Evolutionary conservation across 2,113 vertebrate genomes (phyloP).

Genomic region (Paralichthys olivaceus): DNA sequence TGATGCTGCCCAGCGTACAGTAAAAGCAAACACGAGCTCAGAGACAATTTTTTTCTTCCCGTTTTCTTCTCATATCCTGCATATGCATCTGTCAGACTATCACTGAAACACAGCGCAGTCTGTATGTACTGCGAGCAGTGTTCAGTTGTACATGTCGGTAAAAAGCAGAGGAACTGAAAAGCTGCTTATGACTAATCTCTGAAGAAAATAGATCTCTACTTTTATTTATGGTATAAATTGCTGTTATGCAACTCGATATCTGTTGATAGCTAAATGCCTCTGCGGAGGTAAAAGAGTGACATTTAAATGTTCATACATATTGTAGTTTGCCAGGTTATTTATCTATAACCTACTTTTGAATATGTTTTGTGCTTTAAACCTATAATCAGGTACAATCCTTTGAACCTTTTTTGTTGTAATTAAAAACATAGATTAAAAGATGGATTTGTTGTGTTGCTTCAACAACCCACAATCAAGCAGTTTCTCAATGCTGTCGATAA

Average conservation of each 20-base stretch:
- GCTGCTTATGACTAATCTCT: not conserved
- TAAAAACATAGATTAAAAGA: no score
- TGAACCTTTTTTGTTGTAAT: no score
- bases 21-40: constrained; percentile 28
- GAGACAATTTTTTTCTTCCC: not conserved
- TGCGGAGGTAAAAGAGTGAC: not conserved
- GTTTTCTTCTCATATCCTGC: constrained; percentile 18
- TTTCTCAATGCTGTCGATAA: not conserved
- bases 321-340: not conserved
- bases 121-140: not conserved
- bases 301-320: not conserved
- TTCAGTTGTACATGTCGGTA: not conserved
- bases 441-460: no score
- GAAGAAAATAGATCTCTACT: not conserved
- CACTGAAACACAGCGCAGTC: constrained; percentile 21
- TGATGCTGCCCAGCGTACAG: constrained; percentile 36
- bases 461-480: not conserved
- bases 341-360: no score
- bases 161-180: constrained; percentile 3
- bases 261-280: no score
- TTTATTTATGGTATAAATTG: not conserved
- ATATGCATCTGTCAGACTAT: constrained; percentile 17
- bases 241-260: not conserved
- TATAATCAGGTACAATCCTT: no score
- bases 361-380: no score